Evolutionary conservation across 2,113 vertebrate genomes (phyloP).

Genomic region (Eublepharis macularius): DNA sequence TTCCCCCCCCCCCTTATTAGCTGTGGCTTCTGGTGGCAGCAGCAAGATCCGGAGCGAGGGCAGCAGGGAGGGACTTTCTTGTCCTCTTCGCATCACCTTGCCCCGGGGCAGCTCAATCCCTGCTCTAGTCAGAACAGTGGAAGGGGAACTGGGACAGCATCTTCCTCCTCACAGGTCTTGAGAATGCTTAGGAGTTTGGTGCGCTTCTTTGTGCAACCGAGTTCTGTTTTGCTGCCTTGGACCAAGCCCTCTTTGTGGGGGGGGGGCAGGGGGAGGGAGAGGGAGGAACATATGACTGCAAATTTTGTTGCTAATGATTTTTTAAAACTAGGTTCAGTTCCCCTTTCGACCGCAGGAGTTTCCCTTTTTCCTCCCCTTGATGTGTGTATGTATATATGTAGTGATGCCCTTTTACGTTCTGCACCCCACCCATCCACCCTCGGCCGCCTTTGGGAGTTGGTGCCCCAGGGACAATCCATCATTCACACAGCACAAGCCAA

Average conservation of each 20-base stretch:
- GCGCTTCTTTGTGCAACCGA: neutral
- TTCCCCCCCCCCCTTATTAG: too few relatives aligned
- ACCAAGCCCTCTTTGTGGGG: neutral
- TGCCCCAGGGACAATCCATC: neutral
- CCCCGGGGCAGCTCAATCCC: too few relatives aligned
- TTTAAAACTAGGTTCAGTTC: neutral
- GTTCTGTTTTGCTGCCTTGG: neutral
- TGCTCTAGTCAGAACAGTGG: too few relatives aligned
- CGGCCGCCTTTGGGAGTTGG: accelerated
- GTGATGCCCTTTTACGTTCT: neutral
- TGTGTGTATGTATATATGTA: neutral
- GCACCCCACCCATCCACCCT: neutral
- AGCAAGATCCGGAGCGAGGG: neutral
- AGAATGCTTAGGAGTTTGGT: neutral
- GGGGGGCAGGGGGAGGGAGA: neutral
- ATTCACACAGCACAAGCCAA: too few relatives aligned
- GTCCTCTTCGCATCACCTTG: too few relatives aligned
- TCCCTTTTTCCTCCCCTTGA: neutral
- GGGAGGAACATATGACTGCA: neutral
- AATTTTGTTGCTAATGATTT: too few relatives aligned
- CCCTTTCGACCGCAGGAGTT: neutral
- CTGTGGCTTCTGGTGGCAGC: neutral
- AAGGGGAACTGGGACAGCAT: neutral
- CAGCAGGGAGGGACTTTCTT: neutral
- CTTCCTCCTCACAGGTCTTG: too few relatives aligned